Evolutionary conservation across 2,113 vertebrate genomes (phyloP), one percentile per base, ranked within the genome.

Genomic region (Propithecus coquereli): DNA sequence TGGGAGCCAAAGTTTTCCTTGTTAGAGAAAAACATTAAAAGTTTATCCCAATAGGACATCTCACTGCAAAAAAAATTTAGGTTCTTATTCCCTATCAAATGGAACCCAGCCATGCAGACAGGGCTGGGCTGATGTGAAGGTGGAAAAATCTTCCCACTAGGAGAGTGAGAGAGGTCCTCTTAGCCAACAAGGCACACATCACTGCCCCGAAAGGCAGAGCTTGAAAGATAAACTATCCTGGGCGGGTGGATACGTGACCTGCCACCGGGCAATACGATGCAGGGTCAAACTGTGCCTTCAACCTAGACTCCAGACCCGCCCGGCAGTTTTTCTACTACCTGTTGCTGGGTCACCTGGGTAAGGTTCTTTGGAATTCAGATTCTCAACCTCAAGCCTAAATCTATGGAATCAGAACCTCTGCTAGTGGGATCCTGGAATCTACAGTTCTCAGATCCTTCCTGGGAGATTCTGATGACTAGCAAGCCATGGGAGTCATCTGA

Each of bases 11-110:
- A 1, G 59, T 57, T 91, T 89, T 82, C 77, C 54, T 86, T 96
- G 50, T 59, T 63, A 59, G 74, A 90, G 71, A 91, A 61, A 94
- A 89, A 80, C n/a, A 83, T 63, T 37, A 43, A 10, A 91, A 95
- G 61, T 71, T n/a, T 57, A n/a, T 20, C 84, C 30, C 23, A 43
- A 63, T 54, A 81, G 57, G 83, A 52, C 34, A 89, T 25, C 37
- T 47, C 54, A 23, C 18, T 73, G 43, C 32, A 32, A 45, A 32
- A 73, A 22, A 27, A n/a, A 84, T 22, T 25, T 70, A 2, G 14
- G 22, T 45, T 47, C 59, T 70, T 81, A 52, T 47, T 57, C 63
- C 13, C 16, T 65, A 81, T 77, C 54, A n/a, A 12, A 30, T 6
- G 30, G 50, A 82, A 68, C 80, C 7, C 20, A 22, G 79, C 20